Evolutionary conservation across 2,113 vertebrate genomes (phyloP), one percentile per base, ranked within the genome.

Genomic region (Proterorhinus semilunaris): DNA sequence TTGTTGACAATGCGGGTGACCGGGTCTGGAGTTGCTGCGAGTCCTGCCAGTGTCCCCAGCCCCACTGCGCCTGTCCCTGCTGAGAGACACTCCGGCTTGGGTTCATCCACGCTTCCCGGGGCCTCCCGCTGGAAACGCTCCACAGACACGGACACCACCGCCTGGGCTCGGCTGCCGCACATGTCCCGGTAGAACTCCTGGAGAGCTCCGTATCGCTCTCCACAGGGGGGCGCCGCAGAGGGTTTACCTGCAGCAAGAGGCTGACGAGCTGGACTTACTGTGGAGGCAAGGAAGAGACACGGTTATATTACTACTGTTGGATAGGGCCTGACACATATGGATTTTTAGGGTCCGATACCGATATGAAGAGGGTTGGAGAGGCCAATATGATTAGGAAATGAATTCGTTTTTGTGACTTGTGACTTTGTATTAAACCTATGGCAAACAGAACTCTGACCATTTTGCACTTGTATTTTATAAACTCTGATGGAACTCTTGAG

Each of bases 111-210:
- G 5, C 58, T 52, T 49, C 72, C 66, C 0, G 78, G 66, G 75
- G 15, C 66, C 11, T 83, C 94, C 73, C 89, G 93, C 53, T 68
- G 85, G 6, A 15, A 9, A 45, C 88, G 92, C 65, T 95, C 94
- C 0, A 66, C 77, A 1, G 72, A 7, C 43, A 86, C 48, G 43
- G 43, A 0, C 55, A 71, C 45, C 17, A 68, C 80, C 1, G 53
- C 76, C 0, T 85, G 80, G 91, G 42, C 76, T 74, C 0, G 92
- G 88, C 55, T 88, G 78, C 93, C 93, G 0, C 96, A 99, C 42
- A 96, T 96, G 0, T 94, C 98, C 63, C 93, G 93, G 69, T 98
- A 91, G 87, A 98, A 96, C 87, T 99, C 97, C 81, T 98, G 96
- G 68, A 97, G 94, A 0, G 96, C 90, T 9, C 86, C 94, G 0